Base-by-base conservation (phyloP, 37 sponge, comb jelly and placozoan species). In the Hormiphora californensis region DNA sequence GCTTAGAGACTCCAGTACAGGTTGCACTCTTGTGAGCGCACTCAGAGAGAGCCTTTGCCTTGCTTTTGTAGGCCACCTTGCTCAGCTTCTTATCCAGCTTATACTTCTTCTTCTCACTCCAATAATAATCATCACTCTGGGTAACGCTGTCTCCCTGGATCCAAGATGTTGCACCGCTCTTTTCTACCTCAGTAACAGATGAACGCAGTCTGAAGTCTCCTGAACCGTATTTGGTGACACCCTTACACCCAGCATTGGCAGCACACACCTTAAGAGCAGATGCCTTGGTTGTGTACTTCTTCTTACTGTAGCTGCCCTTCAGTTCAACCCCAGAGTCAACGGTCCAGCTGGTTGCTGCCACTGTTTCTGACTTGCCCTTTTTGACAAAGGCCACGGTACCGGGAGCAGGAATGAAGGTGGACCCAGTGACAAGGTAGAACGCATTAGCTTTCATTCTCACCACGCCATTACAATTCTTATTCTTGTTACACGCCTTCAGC, bases 191-290 rank as follows among this genome's bases (percentile, higher is more conserved):
- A 19, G 61, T 57, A 28, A 30, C 27, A 30, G 61, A 28, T 5
- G 30, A 23, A 28, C 61, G n/a, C 61, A 57, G 61, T 57, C 61
- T 5, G 61, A 57, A 57, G 61, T 57, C 23, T 57, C 61, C 61
- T 5, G 61, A 57, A 21, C 61, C 61, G 61, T 57, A 57, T 30
- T 57, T 57, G 61, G 61, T 57, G 17, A 57, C 61, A 5, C 61
- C 61, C 61, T 19, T 57, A 57, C 61, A 57, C 5, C 61, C 61
- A 4, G 61, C n/a, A 5, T 5, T 4, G 27, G 17, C 61, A 57
- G 61, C 61, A 57, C 61, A 57, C 3, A 30, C 61, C 61, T 57
- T 57, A 23, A 57, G 61, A 19, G 61, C 61, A 30, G 30, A 28
- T 5, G n/a, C 61, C 27, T 30, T 57, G 23, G 61, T 28, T 5